Base-by-base conservation (phyloP, 1,140 invertebrate genomes). In the Trachymyrmex cornetzi region DNA sequence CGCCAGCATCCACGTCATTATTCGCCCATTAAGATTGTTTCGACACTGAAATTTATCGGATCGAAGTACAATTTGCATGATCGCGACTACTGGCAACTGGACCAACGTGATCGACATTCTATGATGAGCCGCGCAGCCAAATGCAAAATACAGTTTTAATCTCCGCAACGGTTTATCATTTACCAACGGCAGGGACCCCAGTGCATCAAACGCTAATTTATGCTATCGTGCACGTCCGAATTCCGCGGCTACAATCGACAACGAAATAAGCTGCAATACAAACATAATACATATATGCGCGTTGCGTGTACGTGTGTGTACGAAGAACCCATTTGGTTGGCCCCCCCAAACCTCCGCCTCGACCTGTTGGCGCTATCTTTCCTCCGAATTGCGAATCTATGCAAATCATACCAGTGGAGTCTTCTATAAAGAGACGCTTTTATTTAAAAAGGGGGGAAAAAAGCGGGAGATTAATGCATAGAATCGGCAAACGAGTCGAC, bases 71-170 rank as follows among this genome's bases (percentile, higher is more conserved):
- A 84, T 84, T 74, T 84, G 61, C 69, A 61, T 74, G 55, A 57
- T 61, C 67, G 55, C 69, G 69, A 74, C 24, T n/a, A 22, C 57
- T 22, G 48, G 48, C 48, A 59, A 48, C 34, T 59, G 53, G 64
- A 44, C 79, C 79, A 57, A 11, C 69, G 55, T 84, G 80, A 84
- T 84, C 80, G 80, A 84, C 80, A 84, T 84, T 74, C 55, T 63
- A 75, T 75, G 80, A 84, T 75, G 80, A 74, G 80, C 38, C 55
- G 38, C 53, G 24, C 69, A 22, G 38, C 55, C 55, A 50, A 44
- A 84, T 75, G 80, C 80, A 84, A 75, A 84, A 84, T 74, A 84
- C 80, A 75, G 80, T 84, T 84, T 84, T 84, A 84, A 84, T 75
- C 80, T 84, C 69, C 24, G 80, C 69, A 38, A 84, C 80, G 69